Evolutionary conservation across 1,140 invertebrate genomes (phyloP).

Genomic region (Drosophila orosa): DNA sequence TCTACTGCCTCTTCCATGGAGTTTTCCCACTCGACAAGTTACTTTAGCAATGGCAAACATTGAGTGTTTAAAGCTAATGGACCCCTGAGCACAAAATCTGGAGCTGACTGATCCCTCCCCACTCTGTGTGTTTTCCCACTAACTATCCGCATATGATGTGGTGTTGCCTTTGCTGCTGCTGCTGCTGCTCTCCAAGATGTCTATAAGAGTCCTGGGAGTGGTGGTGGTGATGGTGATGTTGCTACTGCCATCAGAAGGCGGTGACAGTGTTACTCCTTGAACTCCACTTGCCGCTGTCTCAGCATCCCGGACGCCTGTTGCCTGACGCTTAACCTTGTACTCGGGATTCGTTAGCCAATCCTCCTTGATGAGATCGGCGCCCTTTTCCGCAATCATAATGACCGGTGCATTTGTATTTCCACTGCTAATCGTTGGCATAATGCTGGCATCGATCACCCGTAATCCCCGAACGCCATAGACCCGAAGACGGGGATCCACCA

Average conservation of each 20-base stretch:
- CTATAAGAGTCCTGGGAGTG: background rate
- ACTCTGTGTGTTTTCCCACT: background rate
- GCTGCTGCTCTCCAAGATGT: background rate
- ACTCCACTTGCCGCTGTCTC: conserved; percentile 40
- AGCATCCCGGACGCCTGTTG: conserved; percentile 19
- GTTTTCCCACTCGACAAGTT: conserved; percentile 7
- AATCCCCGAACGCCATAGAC: conserved; percentile 92
- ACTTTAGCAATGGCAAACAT: conserved; percentile 64
- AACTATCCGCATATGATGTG: conserved; percentile 16
- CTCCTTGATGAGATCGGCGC: conserved; percentile 91
- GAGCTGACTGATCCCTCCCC: conserved; percentile 11
- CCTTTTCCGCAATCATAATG: conserved; percentile 95
- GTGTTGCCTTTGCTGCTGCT: conserved; percentile 7
- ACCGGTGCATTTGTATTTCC: conserved; percentile 94
- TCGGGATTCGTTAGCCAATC: conserved; percentile 87
- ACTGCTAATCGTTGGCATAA: conserved; percentile 93
- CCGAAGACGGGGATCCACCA: conserved; percentile 91
- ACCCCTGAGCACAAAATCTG: conserved; percentile 47
- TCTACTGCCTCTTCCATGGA: background rate
- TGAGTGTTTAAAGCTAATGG: conserved; percentile 48
- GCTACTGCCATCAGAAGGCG: background rate
- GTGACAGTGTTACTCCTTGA: background rate
- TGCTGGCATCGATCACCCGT: conserved; percentile 93
- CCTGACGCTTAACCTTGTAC: conserved; percentile 70
- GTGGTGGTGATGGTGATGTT: background rate